Base-by-base conservation (phyloP, 2,113 vertebrate genomes). In the Brienomyrus longianalis region DNA sequence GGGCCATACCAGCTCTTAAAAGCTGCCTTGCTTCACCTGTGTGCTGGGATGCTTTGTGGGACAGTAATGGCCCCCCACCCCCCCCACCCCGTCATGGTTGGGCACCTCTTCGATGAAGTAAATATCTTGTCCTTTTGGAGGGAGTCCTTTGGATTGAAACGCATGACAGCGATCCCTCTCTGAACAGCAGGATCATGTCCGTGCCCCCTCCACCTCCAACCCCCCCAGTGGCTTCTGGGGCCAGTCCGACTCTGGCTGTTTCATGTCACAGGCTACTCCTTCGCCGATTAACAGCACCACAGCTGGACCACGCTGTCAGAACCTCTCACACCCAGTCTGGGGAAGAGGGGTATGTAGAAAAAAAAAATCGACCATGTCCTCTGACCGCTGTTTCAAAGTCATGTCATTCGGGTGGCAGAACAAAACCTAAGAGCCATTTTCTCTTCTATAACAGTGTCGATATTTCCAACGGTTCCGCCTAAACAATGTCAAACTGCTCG, bases 1-100 rank as follows among this genome's bases (percentile, higher is more conserved):
- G 93, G 89, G 93, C 90, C 94, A 90, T 91, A 90, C 89, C 91
- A 43, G 89, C 90, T 91, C 89, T 92, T 90, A 92, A 91, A 90
- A 91, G 93, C 86, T 17, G 52, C 45, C 27, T 27, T 39, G 35
- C 39, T 52, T 90, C 89, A 90, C 89, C 87, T 89, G 31, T 66
- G 35, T 35, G n/a, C 51, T 35, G 17, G 48, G 45, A 50, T n/a
- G 23, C 83, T 89, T 51, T 52, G 13, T 35, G 31, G 80, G 88
- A 90, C 89, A 88, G 88, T 86, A 91, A 89, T 90, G 91, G 90
- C 91, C 85, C 89, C 91, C 54, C 23, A 8, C 39, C 3, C 39
- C 19, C 6, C 87, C 59, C 43, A 13, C 51, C 50, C 31, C 8
- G 48, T 87, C 27, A 54, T 27, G 62, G 27, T 48, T n/a, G n/a